These are phyloP conservation scores for Drosophila mojavensis DNA, from an alignment of 1,140 invertebrate genomes.

Conservation along the genomic window DNA sequence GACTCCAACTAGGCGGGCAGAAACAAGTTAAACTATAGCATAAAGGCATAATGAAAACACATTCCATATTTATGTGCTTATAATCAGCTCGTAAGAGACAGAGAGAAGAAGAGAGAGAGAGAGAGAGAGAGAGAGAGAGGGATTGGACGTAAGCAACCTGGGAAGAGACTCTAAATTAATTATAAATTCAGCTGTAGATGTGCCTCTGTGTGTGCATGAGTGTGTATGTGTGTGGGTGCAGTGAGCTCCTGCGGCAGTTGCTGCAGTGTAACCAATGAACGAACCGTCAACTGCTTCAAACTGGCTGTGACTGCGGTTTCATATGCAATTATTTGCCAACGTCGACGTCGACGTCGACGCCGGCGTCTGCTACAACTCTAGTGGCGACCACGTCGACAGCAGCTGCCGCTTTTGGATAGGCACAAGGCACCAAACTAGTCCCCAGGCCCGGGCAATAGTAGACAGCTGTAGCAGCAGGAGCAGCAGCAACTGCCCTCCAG, in stretches of 20 bases:
- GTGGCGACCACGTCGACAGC: constrained; percentile 35
- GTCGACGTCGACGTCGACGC: constrained; percentile 9
- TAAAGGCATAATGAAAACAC: neutral
- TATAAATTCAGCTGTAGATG: constrained; percentile 66
- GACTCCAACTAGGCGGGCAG: neutral
- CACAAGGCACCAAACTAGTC: constrained; percentile 18
- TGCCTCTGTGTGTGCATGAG: neutral
- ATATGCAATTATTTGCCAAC: constrained; percentile 76
- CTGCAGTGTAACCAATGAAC: constrained; percentile 22
- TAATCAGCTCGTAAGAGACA: neutral
- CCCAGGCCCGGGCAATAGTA: constrained; percentile 8
- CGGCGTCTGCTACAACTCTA: neutral
- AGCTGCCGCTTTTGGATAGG: constrained; percentile 29
- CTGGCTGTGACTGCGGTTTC: constrained; percentile 71
- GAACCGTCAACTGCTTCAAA: constrained; percentile 69
- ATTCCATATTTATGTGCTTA: constrained; percentile 12
- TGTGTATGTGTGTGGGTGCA: constrained; percentile 5
- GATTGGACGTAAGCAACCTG: neutral
- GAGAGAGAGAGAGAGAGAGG: neutral
- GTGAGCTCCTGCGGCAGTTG: constrained; percentile 40
- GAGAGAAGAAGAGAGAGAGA: too few relatives aligned
- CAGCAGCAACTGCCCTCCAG: constrained; percentile 15
- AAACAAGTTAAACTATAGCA: neutral
- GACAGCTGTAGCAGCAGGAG: too few relatives aligned
- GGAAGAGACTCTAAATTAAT: constrained; percentile 62